phyloP scores from a whole-genome alignment of 2,797 vertebrate species.

The Erpetoichthys calabaricus region DNA sequence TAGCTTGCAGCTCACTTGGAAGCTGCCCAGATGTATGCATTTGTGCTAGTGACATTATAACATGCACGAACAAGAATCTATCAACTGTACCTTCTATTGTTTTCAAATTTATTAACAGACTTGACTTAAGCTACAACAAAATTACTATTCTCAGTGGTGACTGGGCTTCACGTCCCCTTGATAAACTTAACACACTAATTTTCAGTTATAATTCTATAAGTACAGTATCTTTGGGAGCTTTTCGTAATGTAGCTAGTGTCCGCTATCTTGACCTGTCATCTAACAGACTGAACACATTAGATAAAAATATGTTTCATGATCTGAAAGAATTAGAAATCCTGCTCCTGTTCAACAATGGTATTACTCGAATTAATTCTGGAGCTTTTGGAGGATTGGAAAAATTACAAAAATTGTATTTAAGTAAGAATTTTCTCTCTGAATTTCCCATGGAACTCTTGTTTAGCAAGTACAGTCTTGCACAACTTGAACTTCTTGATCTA shows the following conservation, averaged over 20 bases:
- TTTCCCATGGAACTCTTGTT: conserved; percentile 62
- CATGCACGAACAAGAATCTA: conserved; percentile 71
- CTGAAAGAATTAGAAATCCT: conserved; percentile 60
- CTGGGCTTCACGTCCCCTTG: conserved; percentile 52
- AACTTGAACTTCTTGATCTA: conserved; percentile 66
- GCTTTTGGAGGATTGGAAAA: conserved; percentile 54
- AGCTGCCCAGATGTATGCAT: conserved; percentile 65
- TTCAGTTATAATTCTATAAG: conserved; percentile 62
- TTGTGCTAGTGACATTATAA: conserved; percentile 75
- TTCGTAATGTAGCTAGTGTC: conserved; percentile 50
- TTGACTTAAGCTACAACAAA: conserved; percentile 77
- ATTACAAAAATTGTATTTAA: conserved; percentile 68
- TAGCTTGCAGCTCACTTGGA: conserved; percentile 33
- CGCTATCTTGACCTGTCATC: conserved; percentile 74
- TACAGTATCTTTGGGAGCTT: conserved; percentile 52
- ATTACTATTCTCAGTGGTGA: conserved; percentile 51
- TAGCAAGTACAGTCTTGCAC: conserved; percentile 48
- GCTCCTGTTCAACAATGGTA: conserved; percentile 70
- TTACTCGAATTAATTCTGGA: conserved; percentile 45
- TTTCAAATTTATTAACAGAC: conserved; percentile 51
- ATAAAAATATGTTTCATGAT: conserved; percentile 56
- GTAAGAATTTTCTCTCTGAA: conserved; percentile 52
- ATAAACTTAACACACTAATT: conserved; percentile 57
- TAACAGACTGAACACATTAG: conserved; percentile 54
- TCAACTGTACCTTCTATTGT: conserved; percentile 55